Conservation (phyloP, 2,888 invertebrate genomes). For the Parnassius smintheus region DNA sequence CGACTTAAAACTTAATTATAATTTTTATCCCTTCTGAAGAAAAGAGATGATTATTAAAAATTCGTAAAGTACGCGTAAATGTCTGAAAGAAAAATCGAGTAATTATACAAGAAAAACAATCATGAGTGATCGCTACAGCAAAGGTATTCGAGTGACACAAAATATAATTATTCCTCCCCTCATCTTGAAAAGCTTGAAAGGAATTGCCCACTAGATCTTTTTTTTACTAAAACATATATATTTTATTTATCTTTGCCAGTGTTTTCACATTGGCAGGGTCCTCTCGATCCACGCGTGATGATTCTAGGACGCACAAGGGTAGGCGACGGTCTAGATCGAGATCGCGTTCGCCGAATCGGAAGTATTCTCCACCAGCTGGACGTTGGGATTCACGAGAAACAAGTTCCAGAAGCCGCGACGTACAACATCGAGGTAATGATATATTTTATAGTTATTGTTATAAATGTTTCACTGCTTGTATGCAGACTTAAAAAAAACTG, state of each 20-base stretch:
- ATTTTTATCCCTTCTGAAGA: too few species aligned
- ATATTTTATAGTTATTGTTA: not conserved
- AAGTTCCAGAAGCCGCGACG: constrained; percentile 44
- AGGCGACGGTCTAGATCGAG: constrained; percentile 45
- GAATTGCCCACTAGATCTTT: constrained; percentile 30
- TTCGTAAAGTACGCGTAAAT: not conserved
- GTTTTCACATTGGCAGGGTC: constrained; percentile 89
- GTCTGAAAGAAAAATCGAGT: not conserved
- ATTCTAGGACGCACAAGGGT: constrained; percentile 67
- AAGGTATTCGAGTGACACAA: constrained; percentile 62
- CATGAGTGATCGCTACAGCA: constrained; percentile 61
- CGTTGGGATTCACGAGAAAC: constrained; percentile 37
- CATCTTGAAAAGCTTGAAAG: constrained; percentile 26
- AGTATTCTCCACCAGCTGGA: constrained; percentile 41
- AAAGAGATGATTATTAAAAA: not conserved
- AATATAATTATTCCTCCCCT: constrained; percentile 35
- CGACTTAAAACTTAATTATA: too few species aligned
- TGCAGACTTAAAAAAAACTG: too few species aligned
- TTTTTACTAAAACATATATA: constrained; percentile 51
- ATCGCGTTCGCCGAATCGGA: constrained; percentile 50
- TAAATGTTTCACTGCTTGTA: too few species aligned
- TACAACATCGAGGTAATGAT: constrained; percentile 38
- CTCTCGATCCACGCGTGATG: constrained; percentile 80
- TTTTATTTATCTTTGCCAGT: constrained; percentile 85
- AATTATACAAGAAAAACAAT: constrained; percentile 13